A percentile compares a stretch with the other conserved stretches of the same genome.
Conservation (phyloP, 2,113 vertebrate species). For the Rutilus rutilus region DNA sequence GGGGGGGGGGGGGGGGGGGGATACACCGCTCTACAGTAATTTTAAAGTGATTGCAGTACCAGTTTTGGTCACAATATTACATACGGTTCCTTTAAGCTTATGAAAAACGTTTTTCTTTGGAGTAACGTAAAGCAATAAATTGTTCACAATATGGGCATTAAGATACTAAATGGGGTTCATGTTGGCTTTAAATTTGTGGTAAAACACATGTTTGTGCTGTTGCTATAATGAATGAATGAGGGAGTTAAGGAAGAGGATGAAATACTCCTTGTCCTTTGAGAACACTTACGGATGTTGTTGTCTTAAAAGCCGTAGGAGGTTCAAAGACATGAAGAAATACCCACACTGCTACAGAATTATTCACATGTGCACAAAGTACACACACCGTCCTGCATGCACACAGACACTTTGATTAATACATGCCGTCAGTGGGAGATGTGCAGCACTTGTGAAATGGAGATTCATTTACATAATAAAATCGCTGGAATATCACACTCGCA, state of each 20-base stretch:
- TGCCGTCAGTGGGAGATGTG: slow-evolving; percentile 27
- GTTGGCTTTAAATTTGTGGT: slow-evolving; percentile 38
- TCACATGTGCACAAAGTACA: slow-evolving; percentile 35
- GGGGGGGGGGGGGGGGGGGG: too few relatives aligned
- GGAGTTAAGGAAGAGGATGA: slow-evolving; percentile 5
- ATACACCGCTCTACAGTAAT: too few relatives aligned
- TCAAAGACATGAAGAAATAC: slow-evolving; percentile 47
- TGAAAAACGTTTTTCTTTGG: background rate
- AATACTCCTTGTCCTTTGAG: slow-evolving; percentile 25
- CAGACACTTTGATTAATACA: slow-evolving; percentile 25
- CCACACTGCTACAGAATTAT: slow-evolving; percentile 26
- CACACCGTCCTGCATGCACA: slow-evolving; percentile 1
- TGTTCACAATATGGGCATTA: background rate
- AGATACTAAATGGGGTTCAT: background rate
- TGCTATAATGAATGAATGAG: slow-evolving; percentile 32
- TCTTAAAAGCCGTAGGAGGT: slow-evolving; percentile 26
- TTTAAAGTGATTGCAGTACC: too few relatives aligned
- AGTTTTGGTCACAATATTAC: too few relatives aligned
- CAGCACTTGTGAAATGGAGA: slow-evolving; percentile 41
- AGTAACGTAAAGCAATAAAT: background rate
- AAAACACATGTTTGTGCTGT: slow-evolving; percentile 43
- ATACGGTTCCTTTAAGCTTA: too few relatives aligned
- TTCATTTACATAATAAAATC: slow-evolving; percentile 42
- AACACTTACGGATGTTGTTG: slow-evolving; percentile 34
- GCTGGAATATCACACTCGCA: slow-evolving; percentile 19